Base-by-base conservation (phyloP, 2,113 vertebrate species). In the Mellivora capensis region DNA sequence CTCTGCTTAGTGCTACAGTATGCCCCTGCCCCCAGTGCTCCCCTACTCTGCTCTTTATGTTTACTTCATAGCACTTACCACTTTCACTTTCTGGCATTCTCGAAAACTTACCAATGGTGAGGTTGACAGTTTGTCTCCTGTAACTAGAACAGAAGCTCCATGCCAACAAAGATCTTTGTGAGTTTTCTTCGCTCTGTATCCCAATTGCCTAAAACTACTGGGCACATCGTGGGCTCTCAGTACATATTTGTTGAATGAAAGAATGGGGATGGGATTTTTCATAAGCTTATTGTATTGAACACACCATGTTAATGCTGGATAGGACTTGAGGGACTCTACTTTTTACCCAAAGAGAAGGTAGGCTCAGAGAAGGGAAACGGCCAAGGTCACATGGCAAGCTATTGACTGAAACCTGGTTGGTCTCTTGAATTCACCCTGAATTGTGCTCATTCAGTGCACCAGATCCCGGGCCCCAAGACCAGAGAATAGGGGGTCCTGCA, bases 71-170 rank as follows among this genome's bases (percentile, higher is more conserved):
- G 7, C 72, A 54, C 29, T 20, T 62, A 31, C 1, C 42, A 39
- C 15, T 42, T 54, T 61, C 91, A 39, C 12, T 34, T 54, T 69
- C 91, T 31, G 29, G 12, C 34, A 39, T 29, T 9, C 27, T 20
- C 3, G 1, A 1, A n/a, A 42, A 12, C 3, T 8, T 64, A 57
- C 3, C 0, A 7, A 21, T n/a, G 47, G 2, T 49, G 31, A 23
- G 23, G 9, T 61, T 62, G 27, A 0, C 39, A 12, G 6, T 86
- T 27, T 31, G 8, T 49, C 47, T 49, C 42, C 39, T 13, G 6
- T 7, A 74, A 34, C 49, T 49, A 7, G 27, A 54, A 44, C 59
- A 34, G 20, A 54, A 91, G 11, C 25, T 39, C 39, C 25, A 4
- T 25, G 59, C 67, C 37, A 27, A 62, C 7, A 59, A 44, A 29